A percentile compares a stretch with the other conserved stretches of the same genome.
phyloP scores from a whole-genome alignment of 2,888 invertebrate species.

The Spodoptera littoralis region DNA sequence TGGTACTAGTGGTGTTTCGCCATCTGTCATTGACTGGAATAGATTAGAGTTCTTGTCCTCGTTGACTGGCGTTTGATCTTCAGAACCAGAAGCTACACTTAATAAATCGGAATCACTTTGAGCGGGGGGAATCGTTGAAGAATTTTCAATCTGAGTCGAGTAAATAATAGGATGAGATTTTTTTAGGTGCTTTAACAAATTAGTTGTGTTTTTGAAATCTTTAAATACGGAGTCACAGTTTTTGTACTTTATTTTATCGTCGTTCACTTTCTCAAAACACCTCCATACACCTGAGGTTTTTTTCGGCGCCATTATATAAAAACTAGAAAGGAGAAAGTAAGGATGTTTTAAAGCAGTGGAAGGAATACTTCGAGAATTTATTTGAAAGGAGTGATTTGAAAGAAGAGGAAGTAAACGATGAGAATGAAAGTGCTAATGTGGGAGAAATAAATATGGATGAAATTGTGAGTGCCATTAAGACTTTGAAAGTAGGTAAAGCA shows the following conservation, averaged over 20 bases:
- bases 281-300: conserved; percentile 22
- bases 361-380: too few species aligned
- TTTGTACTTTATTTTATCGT: conserved; percentile 26
- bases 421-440: too few species aligned
- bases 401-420: too few species aligned
- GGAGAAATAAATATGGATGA: too few species aligned
- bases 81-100: conserved; percentile 29
- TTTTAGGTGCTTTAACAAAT: conserved; percentile 15
- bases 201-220: conserved; percentile 8
- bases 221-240: conserved; percentile 22
- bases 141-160: conserved; percentile 23
- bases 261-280: conserved; percentile 28
- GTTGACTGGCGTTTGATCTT: conserved; percentile 22
- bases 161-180: conserved; percentile 26
- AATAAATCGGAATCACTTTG: conserved; percentile 30
- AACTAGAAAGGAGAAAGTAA: too few species aligned
- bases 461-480: too few species aligned
- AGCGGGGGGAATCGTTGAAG: conserved; percentile 19
- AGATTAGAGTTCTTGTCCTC: conserved; percentile 27
- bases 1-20: conserved; percentile 9
- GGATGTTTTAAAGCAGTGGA: too few species aligned
- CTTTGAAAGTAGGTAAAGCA: too few species aligned
- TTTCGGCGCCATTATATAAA: conserved; percentile 18
- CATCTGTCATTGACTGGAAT: conserved; percentile 13
- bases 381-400: too few species aligned